These are phyloP conservation scores for Drosophila ironensis DNA, from an alignment of 1,140 invertebrate species.

Conservation along the genomic window DNA sequence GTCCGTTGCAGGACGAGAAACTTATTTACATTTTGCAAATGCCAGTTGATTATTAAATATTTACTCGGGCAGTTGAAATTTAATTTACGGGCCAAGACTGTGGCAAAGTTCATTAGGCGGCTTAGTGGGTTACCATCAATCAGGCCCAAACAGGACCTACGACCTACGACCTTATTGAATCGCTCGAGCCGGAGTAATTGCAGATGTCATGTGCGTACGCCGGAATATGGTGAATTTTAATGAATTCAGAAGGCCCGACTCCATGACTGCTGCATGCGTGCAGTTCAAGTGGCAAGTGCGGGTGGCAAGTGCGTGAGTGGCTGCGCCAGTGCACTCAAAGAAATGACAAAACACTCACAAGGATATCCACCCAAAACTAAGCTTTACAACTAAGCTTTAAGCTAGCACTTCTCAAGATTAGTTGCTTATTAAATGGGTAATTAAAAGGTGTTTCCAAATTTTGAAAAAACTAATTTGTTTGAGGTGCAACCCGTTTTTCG, in stretches of 20 bases:
- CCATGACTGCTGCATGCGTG: slow-evolving; percentile 33
- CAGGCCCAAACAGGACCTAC: slow-evolving; percentile 23
- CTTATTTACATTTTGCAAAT: slow-evolving; percentile 54
- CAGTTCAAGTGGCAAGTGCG: background rate
- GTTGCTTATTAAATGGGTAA: background rate
- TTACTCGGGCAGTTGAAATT: slow-evolving; percentile 64
- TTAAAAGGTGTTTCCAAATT: background rate
- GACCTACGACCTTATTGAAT: slow-evolving; percentile 23
- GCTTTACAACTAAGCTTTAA: too few relatives aligned
- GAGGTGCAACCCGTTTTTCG: slow-evolving; percentile 17
- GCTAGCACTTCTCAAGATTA: too few relatives aligned
- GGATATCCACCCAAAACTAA: too few relatives aligned
- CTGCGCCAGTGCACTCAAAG: background rate
- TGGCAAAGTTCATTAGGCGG: slow-evolving; percentile 67
- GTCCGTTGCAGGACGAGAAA: too few relatives aligned
- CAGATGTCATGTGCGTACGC: background rate
- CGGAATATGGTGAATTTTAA: slow-evolving; percentile 62
- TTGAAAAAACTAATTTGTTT: background rate
- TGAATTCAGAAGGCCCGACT: slow-evolving; percentile 61
- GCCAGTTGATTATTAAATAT: slow-evolving; percentile 73
- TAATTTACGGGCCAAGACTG: slow-evolving; percentile 61
- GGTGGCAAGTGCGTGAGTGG: background rate
- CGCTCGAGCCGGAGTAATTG: slow-evolving; percentile 30
- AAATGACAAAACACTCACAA: background rate
- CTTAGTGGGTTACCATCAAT: slow-evolving; percentile 60